Conservation (phyloP, 2,888 invertebrate species). For the Deroplatys truncata region DNA sequence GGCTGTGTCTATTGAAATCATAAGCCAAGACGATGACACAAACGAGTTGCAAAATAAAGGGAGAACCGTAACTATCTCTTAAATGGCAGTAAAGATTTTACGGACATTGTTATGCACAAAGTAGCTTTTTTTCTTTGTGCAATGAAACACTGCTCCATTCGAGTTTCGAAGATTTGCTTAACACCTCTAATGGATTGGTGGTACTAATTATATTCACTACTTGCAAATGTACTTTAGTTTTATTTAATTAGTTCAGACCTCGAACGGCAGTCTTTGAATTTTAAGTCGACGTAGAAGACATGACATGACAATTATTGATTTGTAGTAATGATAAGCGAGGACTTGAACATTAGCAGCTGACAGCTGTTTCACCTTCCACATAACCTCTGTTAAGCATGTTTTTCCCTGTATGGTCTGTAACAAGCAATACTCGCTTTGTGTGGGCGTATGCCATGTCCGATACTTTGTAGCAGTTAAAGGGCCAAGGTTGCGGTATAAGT, state of each 20-base stretch:
- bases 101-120: too few relatives aligned
- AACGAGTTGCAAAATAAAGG: too few relatives aligned
- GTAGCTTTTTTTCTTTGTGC: too few relatives aligned
- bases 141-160: too few relatives aligned
- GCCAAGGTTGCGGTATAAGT: neutral
- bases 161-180: too few relatives aligned
- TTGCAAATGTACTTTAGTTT: neutral
- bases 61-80: too few relatives aligned
- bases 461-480: neutral
- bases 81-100: too few relatives aligned
- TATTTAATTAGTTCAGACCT: neutral
- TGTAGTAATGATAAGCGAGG: neutral
- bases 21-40: too few relatives aligned
- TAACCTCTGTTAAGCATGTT: neutral
- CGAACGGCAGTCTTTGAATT: neutral
- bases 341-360: neutral
- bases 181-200: too few relatives aligned
- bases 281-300: neutral
- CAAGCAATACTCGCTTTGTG: neutral
- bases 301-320: neutral
- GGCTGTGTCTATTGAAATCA: too few relatives aligned
- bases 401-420: neutral
- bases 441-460: neutral
- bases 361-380: neutral
- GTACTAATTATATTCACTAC: too few relatives aligned